These are phyloP conservation scores for Polyodon spathula DNA, from an alignment of 2,113 vertebrate species.

Conservation along the genomic window DNA sequence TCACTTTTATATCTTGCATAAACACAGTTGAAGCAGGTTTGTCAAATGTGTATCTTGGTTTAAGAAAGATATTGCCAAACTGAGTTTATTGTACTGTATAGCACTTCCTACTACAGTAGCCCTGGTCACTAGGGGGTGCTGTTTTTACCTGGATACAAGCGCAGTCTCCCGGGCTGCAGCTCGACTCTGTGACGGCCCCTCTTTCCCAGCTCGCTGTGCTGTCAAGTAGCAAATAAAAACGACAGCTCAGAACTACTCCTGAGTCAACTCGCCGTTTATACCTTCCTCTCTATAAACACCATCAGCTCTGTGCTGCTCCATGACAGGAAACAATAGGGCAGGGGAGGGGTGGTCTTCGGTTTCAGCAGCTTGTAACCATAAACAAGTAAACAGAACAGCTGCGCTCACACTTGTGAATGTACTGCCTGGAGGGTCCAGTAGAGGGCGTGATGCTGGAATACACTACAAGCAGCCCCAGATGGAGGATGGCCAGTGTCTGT, in stretches of 20 bases:
- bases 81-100: too few species aligned
- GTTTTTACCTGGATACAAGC: too few species aligned
- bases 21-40: too few species aligned
- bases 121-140: too few species aligned
- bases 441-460: not conserved
- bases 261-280: not conserved
- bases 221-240: constrained; percentile 7
- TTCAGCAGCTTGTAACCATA: not conserved
- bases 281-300: constrained; percentile 28
- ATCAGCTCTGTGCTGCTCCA: constrained; percentile 52
- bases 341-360: not conserved
- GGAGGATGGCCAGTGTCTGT: constrained; percentile 16
- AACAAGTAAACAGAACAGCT: not conserved
- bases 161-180: too few species aligned
- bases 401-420: not conserved
- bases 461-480: not conserved
- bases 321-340: constrained; percentile 45
- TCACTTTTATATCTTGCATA: too few species aligned
- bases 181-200: too few species aligned
- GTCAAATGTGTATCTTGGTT: too few species aligned
- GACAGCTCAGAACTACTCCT: not conserved
- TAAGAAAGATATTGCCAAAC: too few species aligned
- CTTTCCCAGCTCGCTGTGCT: not conserved
- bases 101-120: too few species aligned
- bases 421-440: not conserved